phyloP scores from a whole-genome alignment of 2,888 invertebrate genomes.

The Ichneumoninae sp. region DNA sequence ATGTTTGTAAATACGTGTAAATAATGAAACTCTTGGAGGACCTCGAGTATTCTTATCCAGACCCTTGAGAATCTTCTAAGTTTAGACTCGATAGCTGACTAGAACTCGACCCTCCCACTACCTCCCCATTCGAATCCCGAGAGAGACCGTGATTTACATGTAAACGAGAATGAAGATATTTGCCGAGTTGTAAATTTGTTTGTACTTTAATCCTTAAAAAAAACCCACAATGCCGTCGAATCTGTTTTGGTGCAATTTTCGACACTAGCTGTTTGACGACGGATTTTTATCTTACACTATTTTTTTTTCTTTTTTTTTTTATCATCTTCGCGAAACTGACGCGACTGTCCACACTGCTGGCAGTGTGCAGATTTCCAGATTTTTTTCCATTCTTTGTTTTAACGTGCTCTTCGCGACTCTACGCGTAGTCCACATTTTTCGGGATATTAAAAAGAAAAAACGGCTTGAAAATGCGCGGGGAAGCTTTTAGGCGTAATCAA shows the following conservation, averaged over 20 bases:
- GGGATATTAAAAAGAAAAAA: conserved; percentile 2
- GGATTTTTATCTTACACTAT: conserved; percentile 6
- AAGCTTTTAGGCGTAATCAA: conserved; percentile 20
- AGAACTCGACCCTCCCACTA: neutral
- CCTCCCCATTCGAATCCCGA: neutral
- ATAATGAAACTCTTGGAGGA: conserved; percentile 73
- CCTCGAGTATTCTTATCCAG: conserved; percentile 30
- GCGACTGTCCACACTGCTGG: conserved; percentile 79
- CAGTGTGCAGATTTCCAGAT: conserved; percentile 71
- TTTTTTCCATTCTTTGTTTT: conserved; percentile 9
- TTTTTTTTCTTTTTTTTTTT: conserved; percentile 11
- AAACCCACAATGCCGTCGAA: neutral
- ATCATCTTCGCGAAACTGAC: conserved; percentile 59
- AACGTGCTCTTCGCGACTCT: neutral
- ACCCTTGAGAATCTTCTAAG: conserved; percentile 39
- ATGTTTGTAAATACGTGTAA: conserved; percentile 82
- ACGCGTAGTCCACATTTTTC: neutral
- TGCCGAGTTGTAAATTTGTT: conserved; percentile 21
- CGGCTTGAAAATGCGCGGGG: conserved; percentile 10
- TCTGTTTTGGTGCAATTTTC: conserved; percentile 6
- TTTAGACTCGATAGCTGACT: conserved; percentile 37
- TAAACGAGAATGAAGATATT: conserved; percentile 17
- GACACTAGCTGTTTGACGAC: neutral
- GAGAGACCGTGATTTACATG: neutral
- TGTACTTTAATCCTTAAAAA: conserved; percentile 8